Base-by-base conservation (phyloP, 2,797 vertebrate genomes). In the Sebastes vulpes region DNA sequence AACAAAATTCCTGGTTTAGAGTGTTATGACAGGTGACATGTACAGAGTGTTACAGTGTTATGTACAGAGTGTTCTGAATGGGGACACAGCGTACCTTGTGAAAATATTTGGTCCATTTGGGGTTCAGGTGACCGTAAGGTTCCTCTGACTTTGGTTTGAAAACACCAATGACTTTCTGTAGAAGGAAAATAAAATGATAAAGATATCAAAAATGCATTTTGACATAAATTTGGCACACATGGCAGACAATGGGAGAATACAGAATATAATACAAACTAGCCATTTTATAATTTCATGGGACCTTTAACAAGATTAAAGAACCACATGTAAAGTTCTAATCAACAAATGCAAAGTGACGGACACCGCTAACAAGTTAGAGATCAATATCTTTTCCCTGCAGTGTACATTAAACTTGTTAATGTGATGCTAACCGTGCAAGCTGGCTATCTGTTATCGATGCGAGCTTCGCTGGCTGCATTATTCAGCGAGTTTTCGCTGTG, bases 121-220 rank as follows among this genome's bases (percentile, higher is more conserved):
- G 99, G 93, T 99, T 99, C 75, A 99, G 96, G 64, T 99, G 97
- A 92, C 99, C 98, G 1, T 99, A 99, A 85, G 99, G 99, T 92
- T 99, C 99, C 93, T 99, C 99, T 46, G 98, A 98, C 96, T 99
- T 99, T 96, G 99, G 99, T 95, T 99, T 99, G 93, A 99, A 99
- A 72, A 99, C 99, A 26, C 97, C 98, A 86, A 98, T 96, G 82
- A 93, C 96, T 96, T 97, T 98, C 99, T 99, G 86, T n/a, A n/a
- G 35, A 65, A 66, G 56, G 7, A 31, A 85, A 74, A 80, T 75
- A 38, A 25, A 73, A 26, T 2, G 6, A 56, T 9, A 20, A 9
- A 53, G 5, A 46, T 3, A 29, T 28, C 4, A 21, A 32, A 46
- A 50, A 38, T 16, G 20, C 2, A 7, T 69, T 60, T 10, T 50